Evolutionary conservation across 2,888 invertebrate genomes (phyloP), one percentile per base, ranked within the genome.

Genomic region (Scaptomyza reducta): DNA sequence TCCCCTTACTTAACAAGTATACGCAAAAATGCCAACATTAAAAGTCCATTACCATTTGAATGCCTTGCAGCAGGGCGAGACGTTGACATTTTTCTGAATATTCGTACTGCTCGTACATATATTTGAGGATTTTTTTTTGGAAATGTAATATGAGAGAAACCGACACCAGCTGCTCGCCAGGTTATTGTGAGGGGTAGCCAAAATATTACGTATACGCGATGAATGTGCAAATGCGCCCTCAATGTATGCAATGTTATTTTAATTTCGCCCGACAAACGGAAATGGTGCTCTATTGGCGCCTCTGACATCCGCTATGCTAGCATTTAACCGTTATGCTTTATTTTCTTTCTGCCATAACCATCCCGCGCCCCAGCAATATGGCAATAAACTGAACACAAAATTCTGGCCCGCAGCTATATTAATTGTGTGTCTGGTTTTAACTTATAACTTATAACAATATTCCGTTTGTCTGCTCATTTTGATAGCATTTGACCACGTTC

Each of bases 11-110:
- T 41, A 46, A 41, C 35, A 31, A 9, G 42, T 51, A 42, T 58
- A 57, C 51, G 59, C 54, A 74, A 71, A 69, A 70, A 70, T 65
- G 65, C 70, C 70, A 84, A 85, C 86, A 85, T 85, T 85, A 86
- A 85, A 85, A 85, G 84, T 76, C 85, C 85, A 85, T 85, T 86
- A 85, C 79, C 74, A 67, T 59, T 16, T 59, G 76, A 76, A 75
- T 56, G 75, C 58, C 75, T 69, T 67, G 66, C 47, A 65, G 50
- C 58, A 63, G 41, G 41, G 51, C 57, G 67, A 73, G 67, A 57
- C 51, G 71, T 56, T 46, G 70, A 66, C 70, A 75, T 74, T 79
- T 77, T 74, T 72, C 14, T 74, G 70, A 64, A 77, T 78, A 38
- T 38, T 38, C 14, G 7, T 38, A 3, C 2, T 9, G 38, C 38